Evolutionary conservation across 1,140 invertebrate genomes (phyloP).

Genomic region (Pogonomyrmex barbatus): DNA sequence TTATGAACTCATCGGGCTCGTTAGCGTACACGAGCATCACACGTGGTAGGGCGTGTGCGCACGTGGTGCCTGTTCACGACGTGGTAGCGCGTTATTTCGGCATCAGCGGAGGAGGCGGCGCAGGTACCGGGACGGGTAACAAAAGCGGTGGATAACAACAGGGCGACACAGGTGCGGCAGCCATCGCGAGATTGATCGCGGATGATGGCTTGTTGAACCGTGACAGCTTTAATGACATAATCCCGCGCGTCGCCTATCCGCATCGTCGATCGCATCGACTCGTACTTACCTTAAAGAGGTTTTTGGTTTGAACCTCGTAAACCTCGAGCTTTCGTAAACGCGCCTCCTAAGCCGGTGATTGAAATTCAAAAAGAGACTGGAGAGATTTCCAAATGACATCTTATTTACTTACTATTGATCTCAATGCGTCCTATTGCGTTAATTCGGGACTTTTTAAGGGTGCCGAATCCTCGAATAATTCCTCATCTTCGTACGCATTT

Average conservation of each 20-base stretch:
- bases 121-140: conserved; percentile 58
- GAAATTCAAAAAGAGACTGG: too few species aligned
- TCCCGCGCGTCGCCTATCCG: conserved; percentile 40
- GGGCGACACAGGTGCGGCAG: conserved; percentile 70
- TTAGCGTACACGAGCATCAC: conserved; percentile 77
- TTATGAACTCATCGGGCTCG: conserved; percentile 83
- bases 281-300: background rate
- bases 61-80: conserved; percentile 7
- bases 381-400: too few species aligned
- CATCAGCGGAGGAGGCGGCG: conserved; percentile 32
- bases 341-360: too few species aligned
- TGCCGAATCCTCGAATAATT: too few species aligned
- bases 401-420: too few species aligned
- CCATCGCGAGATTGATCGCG: conserved; percentile 54
- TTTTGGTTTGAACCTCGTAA: too few species aligned
- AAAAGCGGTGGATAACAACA: conserved; percentile 71
- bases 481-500: too few species aligned
- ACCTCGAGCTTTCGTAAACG: too few species aligned
- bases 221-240: conserved; percentile 74
- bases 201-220: conserved; percentile 74
- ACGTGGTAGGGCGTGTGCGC: conserved; percentile 33
- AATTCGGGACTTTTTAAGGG: too few species aligned
- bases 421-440: too few species aligned
- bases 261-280: conserved; percentile 4
- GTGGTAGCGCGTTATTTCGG: conserved; percentile 71